Evolutionary conservation across 2,888 invertebrate genomes (phyloP).

Genomic region (Melanotus villosus): DNA sequence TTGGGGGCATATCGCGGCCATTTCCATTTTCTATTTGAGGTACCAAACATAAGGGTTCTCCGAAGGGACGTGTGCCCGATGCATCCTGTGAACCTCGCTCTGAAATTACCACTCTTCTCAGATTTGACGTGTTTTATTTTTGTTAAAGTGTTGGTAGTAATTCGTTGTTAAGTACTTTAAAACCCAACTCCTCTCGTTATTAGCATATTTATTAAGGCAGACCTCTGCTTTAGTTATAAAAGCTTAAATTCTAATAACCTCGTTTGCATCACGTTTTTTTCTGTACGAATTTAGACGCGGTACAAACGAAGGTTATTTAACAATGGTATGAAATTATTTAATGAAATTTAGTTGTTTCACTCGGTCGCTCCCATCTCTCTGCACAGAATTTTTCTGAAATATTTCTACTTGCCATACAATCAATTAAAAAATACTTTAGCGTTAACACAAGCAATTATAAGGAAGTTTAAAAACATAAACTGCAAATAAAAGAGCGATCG

Average conservation of each 20-base stretch:
- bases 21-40: constrained; percentile 67
- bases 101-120: constrained; percentile 57
- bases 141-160: not conserved
- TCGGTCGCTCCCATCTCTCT: constrained; percentile 66
- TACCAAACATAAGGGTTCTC: constrained; percentile 81
- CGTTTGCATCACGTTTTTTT: not conserved
- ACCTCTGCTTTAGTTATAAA: not conserved
- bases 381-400: constrained; percentile 47
- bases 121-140: constrained; percentile 13
- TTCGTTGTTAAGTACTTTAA: not conserved
- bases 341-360: constrained; percentile 60
- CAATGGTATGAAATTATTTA: not conserved
- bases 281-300: constrained; percentile 6
- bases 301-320: constrained; percentile 18
- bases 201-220: too few relatives aligned
- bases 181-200: not conserved
- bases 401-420: constrained; percentile 17
- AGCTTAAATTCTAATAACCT: not conserved
- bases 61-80: constrained; percentile 69
- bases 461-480: constrained; percentile 49
- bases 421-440: constrained; percentile 32
- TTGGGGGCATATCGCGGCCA: constrained; percentile 57
- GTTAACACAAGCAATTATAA: constrained; percentile 49
- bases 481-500: constrained; percentile 62
- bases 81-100: constrained; percentile 67